Conservation (phyloP, 1,140 invertebrate species). For the Neotoxoptera formosana region DNA sequence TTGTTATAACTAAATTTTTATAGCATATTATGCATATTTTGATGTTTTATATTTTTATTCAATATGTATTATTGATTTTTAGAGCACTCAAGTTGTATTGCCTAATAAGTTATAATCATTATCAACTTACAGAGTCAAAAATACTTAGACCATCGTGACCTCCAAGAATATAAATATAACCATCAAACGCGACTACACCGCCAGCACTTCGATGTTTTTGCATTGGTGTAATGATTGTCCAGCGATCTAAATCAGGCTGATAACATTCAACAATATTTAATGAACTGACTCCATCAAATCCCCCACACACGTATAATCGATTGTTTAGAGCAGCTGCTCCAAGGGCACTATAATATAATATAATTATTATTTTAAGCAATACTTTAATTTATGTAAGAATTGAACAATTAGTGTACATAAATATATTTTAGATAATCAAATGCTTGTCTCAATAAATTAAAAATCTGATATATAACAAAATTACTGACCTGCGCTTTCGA, state of each 20-base stretch:
- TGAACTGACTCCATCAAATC: conserved; percentile 87
- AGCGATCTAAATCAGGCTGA: conserved; percentile 76
- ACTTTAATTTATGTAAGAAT: neutral
- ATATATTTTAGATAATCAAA: neutral
- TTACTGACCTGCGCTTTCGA: conserved; percentile 77
- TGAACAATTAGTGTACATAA: neutral
- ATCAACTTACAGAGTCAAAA: conserved; percentile 77
- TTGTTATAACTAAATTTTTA: neutral
- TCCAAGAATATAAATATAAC: conserved; percentile 82
- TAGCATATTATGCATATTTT: no score
- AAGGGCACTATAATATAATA: conserved; percentile 72
- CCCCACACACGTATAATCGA: conserved; percentile 86
- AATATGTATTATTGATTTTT: no score
- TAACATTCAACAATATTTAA: conserved; percentile 87
- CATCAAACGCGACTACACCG: conserved; percentile 83
- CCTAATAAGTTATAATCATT: neutral
- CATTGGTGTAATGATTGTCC: conserved; percentile 79
- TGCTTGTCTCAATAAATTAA: neutral
- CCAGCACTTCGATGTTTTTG: conserved; percentile 88
- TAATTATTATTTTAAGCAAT: neutral
- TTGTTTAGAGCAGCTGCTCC: conserved; percentile 84
- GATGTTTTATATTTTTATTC: no score
- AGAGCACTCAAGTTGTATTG: no score
- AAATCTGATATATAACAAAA: neutral
- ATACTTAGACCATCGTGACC: conserved; percentile 90